A percentile compares a stretch with the other conserved stretches of the same genome.
These are phyloP conservation scores for Troilus luridus DNA, from an alignment of 2,888 invertebrate genomes.

Conservation along the genomic window DNA sequence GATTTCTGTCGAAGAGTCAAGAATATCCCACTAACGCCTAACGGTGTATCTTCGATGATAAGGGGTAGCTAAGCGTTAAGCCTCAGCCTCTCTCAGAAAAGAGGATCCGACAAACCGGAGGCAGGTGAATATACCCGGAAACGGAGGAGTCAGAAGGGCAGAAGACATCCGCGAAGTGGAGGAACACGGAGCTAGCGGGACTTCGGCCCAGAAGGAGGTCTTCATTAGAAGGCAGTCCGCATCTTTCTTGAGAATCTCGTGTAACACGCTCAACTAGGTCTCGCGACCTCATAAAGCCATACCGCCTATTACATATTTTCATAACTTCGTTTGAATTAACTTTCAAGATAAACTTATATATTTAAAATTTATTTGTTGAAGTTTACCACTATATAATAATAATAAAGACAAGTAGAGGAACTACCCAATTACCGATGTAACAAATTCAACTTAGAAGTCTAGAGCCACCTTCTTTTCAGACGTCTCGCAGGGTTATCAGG, in stretches of 20 bases:
- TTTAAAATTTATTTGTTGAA: background rate
- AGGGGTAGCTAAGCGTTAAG: background rate
- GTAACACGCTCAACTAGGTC: constrained; percentile 14
- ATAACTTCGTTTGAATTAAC: background rate
- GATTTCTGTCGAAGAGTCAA: background rate
- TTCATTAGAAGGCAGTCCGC: constrained; percentile 15
- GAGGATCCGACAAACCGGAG: background rate
- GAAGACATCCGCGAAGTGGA: constrained; percentile 33
- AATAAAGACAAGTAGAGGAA: too few species aligned
- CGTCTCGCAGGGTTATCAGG: too few species aligned
- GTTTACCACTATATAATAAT: too few species aligned
- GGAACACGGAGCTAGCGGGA: constrained; percentile 48
- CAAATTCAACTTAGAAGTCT: too few species aligned
- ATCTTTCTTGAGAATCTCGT: constrained; percentile 2
- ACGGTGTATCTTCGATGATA: background rate
- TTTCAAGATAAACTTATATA: background rate
- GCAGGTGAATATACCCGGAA: background rate
- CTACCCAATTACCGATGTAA: too few species aligned
- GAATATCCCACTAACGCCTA: background rate
- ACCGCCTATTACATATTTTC: background rate
- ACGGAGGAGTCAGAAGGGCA: background rate
- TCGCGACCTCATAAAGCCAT: background rate
- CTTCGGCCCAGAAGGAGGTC: constrained; percentile 47
- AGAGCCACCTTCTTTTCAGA: too few species aligned
- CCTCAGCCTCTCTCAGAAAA: background rate